These are phyloP conservation scores for Amphipoea lucens DNA, from an alignment of 2,888 invertebrate genomes.

Conservation along the genomic window DNA sequence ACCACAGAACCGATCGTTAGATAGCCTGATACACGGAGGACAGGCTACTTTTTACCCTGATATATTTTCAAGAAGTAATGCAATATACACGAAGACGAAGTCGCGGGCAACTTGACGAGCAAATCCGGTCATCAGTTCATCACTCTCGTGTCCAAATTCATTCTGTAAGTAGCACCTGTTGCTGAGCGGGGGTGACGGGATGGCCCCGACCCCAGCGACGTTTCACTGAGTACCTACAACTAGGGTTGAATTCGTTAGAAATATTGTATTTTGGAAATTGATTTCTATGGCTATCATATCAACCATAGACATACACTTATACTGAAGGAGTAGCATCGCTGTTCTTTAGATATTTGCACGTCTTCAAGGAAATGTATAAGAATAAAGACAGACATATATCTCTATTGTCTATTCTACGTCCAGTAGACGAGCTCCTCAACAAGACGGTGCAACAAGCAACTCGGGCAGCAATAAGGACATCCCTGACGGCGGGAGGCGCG, in stretches of 20 bases:
- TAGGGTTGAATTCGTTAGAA: slow-evolving; percentile 1
- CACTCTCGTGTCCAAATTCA: slow-evolving; percentile 36
- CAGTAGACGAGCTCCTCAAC: neutral
- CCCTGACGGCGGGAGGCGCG: slow-evolving; percentile 11
- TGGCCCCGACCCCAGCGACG: neutral
- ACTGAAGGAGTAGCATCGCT: neutral
- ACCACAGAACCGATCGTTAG: neutral
- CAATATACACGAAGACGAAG: neutral
- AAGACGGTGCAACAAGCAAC: slow-evolving; percentile 35
- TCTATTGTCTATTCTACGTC: neutral
- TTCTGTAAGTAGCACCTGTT: slow-evolving; percentile 41
- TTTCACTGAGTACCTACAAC: neutral
- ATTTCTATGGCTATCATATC: neutral
- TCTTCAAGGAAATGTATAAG: neutral
- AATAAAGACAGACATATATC: slow-evolving; percentile 1
- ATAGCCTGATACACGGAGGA: neutral
- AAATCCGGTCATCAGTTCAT: slow-evolving; percentile 35
- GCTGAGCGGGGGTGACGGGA: slow-evolving; percentile 10
- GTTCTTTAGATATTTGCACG: neutral
- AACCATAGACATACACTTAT: neutral
- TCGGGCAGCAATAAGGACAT: slow-evolving; percentile 42
- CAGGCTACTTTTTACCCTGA: no score
- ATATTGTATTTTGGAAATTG: neutral
- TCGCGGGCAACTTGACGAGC: neutral
- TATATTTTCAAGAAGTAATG: neutral